phyloP scores from a whole-genome alignment of 2,888 invertebrate species.

The Zygothrica quintamaculata region DNA sequence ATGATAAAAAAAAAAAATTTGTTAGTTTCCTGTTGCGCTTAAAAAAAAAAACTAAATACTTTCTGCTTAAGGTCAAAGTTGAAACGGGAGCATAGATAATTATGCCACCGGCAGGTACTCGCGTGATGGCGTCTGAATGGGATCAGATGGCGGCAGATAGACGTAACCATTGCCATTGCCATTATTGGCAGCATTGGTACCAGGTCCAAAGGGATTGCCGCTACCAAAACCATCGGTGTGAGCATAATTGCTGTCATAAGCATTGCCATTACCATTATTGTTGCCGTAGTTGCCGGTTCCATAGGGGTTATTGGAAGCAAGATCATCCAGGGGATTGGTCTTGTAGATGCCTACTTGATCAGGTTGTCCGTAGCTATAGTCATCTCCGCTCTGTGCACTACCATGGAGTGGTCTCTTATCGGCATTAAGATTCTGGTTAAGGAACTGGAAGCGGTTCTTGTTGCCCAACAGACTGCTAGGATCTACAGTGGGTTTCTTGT shows the following conservation, averaged over 20 bases:
- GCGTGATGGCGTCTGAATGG: slow-evolving; percentile 62
- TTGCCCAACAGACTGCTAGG: slow-evolving; percentile 65
- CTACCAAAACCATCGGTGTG: slow-evolving; percentile 4
- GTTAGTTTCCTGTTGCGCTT: slow-evolving; percentile 63
- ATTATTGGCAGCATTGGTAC: slow-evolving; percentile 2
- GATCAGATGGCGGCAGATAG: slow-evolving; percentile 70
- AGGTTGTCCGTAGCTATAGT: slow-evolving; percentile 71
- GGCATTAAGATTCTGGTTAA: slow-evolving; percentile 80
- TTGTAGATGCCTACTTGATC: slow-evolving; percentile 29
- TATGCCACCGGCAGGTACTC: slow-evolving; percentile 76
- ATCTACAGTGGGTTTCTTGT: slow-evolving; percentile 51
- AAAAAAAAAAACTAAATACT: slow-evolving; percentile 69
- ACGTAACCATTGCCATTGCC: slow-evolving; percentile 66
- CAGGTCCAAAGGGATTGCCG: slow-evolving; percentile 29
- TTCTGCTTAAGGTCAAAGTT: slow-evolving; percentile 45
- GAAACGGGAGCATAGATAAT: slow-evolving; percentile 11
- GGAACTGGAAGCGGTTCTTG: slow-evolving; percentile 82
- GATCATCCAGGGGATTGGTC: slow-evolving; percentile 39
- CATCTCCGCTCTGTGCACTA: slow-evolving; percentile 81
- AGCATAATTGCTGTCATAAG: slow-evolving; percentile 5
- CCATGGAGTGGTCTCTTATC: slow-evolving; percentile 75
- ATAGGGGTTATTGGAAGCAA: slow-evolving; percentile 14
- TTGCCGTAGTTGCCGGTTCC: slow-evolving; percentile 38
- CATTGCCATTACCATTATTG: slow-evolving; percentile 1
- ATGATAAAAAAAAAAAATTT: slow-evolving; percentile 66